Base-by-base conservation (phyloP, 2,113 vertebrate species). In the Myiozetetes cayanensis region DNA sequence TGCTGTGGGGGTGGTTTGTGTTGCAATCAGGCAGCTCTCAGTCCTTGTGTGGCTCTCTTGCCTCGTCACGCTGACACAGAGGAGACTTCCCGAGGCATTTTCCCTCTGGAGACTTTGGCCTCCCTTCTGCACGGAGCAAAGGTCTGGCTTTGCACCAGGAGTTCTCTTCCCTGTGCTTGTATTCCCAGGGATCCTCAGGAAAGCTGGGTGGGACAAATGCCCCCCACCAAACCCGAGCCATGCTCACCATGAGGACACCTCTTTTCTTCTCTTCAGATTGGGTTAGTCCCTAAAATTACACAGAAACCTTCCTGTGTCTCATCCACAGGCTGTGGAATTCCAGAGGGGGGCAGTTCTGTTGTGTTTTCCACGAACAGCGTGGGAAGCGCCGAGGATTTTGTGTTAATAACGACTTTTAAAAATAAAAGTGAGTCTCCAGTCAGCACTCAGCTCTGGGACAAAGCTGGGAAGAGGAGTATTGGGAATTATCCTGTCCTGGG, bases 241-340 rank as follows among this genome's bases (percentile, higher is more conserved):
- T 37, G 55, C 3, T 43, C 12, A 0, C 2, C 6, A 3, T 8
- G 27, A 12, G 3, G 19, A 91, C 43, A 33, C 7, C 21, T 4
- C 1, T 52, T 65, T 59, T 35, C 27, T 55, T 30, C 27, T 58
- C 22, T 46, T 56, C 49, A 47, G 47, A 7, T 49, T 41, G 37
- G 27, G 14, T 25, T 37, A 14, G 41, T 70, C 80, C 67, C 58
- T 80, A 56, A 86, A 65, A 8, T 0, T 0, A 12, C 5, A 13
- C 28, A 4, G 5, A 13, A 66, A 20, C 50, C 65, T 59, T 25
- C 25, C 0, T 20, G 10, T 18, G 50, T 65, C 50, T 30, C 3
- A 62, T 23, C 44, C 62, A 1, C 1, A n/a, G 55, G 65, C 65
- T n/a, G 22, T 20, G 62, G 25, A 49, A 46, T 43, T 31, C 77